A percentile compares a stretch with the other conserved stretches of the same genome.
These are phyloP conservation scores for Hemicentrotus pulcherrimus DNA, from an alignment of 35 echinoderm and acorn worm genomes.

Conservation along the genomic window DNA sequence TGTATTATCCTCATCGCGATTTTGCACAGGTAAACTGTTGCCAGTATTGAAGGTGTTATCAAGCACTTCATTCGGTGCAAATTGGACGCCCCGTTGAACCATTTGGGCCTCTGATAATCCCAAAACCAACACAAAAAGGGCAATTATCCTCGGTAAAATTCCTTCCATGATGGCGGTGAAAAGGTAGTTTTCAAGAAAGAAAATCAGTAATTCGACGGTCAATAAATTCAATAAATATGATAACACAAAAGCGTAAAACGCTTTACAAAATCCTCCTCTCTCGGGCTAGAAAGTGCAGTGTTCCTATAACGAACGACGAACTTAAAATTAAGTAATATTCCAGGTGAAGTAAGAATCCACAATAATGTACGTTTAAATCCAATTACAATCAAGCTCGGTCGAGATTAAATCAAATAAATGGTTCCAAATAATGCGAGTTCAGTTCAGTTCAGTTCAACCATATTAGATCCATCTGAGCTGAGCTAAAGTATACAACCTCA, in stretches of 20 bases:
- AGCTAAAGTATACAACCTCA: background rate
- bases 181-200: background rate
- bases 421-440: background rate
- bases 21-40: slow-evolving; percentile 5
- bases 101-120: slow-evolving; percentile 23
- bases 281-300: background rate
- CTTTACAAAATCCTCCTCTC: background rate
- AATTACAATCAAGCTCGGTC: background rate
- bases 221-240: background rate
- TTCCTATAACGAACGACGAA: background rate
- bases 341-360: background rate
- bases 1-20: background rate
- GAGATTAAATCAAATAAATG: background rate
- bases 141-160: slow-evolving; percentile 23
- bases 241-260: background rate
- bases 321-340: background rate
- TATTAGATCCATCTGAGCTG: background rate
- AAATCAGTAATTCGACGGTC: background rate
- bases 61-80: slow-evolving; percentile 16
- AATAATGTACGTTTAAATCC: background rate
- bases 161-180: slow-evolving; percentile 21
- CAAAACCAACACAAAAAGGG: background rate
- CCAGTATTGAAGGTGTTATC: background rate
- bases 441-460: background rate
- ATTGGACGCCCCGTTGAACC: slow-evolving; percentile 7